phyloP scores from a whole-genome alignment of 2,113 vertebrate genomes.

The Phasianus colchicus region DNA sequence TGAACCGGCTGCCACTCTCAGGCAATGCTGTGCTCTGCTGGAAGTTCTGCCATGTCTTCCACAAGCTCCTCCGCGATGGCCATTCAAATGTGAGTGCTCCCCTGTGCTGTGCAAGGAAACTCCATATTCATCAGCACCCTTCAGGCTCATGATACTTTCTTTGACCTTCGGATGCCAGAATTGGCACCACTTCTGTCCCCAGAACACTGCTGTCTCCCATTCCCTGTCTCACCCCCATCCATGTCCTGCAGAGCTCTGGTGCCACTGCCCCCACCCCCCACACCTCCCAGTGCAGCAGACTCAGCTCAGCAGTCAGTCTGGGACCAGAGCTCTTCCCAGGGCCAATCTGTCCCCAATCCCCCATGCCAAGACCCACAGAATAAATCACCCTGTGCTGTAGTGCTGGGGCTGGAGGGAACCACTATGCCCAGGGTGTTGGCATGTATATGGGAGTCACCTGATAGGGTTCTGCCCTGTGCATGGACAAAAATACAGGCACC shows the following conservation, averaged over 20 bases:
- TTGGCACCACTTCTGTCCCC: not conserved
- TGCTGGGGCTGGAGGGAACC: not conserved
- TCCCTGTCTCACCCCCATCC: not conserved
- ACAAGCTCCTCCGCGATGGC: conserved; percentile 96
- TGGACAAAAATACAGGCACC: not conserved
- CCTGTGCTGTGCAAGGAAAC: no score
- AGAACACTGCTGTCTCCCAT: not conserved
- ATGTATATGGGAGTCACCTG: not conserved
- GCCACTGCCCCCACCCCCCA: not conserved
- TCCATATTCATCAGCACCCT: not conserved
- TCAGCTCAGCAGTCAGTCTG: fast-evolving
- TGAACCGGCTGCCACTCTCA: conserved; percentile 94
- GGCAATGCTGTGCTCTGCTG: conserved; percentile 97
- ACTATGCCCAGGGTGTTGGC: fast-evolving
- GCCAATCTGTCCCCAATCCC: not conserved
- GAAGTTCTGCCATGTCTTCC: conserved; percentile 99
- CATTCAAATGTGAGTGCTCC: conserved; percentile 89
- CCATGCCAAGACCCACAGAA: not conserved
- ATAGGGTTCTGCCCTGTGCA: fast-evolving
- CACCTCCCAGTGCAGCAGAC: not conserved
- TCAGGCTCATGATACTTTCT: no score
- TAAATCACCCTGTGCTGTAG: fast-evolving
- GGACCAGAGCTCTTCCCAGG: not conserved
- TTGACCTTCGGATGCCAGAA: not conserved
- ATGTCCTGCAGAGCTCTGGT: not conserved